Evolutionary conservation across 2,797 vertebrate genomes (phyloP).

Genomic region (Aplochiton taeniatus): DNA sequence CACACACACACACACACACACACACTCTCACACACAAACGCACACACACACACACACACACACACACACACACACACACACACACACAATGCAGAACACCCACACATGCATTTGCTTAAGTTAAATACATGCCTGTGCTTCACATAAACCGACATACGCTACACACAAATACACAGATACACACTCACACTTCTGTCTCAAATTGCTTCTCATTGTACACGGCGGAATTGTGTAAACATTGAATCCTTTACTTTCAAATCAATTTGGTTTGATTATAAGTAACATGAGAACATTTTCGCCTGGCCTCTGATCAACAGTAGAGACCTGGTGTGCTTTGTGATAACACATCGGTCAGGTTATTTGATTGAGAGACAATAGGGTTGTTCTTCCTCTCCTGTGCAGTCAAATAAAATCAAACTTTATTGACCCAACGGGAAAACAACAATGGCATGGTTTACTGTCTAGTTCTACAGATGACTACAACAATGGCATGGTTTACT

Average conservation of each 20-base stretch:
- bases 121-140: no score
- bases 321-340: background rate
- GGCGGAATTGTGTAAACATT: constrained; percentile 8
- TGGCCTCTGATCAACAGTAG: constrained; percentile 39
- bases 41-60: background rate
- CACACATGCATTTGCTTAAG: background rate
- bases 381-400: constrained; percentile 32
- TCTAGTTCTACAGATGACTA: no score
- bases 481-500: no score
- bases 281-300: constrained; percentile 55
- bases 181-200: constrained; percentile 37
- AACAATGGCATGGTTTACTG: no score
- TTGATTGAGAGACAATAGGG: background rate
- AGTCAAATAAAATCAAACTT: constrained; percentile 46
- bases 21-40: background rate
- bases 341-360: background rate
- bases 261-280: constrained; percentile 47
- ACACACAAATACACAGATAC: background rate
- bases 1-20: background rate
- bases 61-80: background rate
- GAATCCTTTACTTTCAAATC: constrained; percentile 31
- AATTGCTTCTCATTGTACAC: constrained; percentile 57
- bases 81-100: background rate
- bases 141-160: background rate
- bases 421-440: constrained; percentile 49